phyloP scores from a whole-genome alignment of 1,140 invertebrate species.

The Zaprionus kolodkinae region DNA sequence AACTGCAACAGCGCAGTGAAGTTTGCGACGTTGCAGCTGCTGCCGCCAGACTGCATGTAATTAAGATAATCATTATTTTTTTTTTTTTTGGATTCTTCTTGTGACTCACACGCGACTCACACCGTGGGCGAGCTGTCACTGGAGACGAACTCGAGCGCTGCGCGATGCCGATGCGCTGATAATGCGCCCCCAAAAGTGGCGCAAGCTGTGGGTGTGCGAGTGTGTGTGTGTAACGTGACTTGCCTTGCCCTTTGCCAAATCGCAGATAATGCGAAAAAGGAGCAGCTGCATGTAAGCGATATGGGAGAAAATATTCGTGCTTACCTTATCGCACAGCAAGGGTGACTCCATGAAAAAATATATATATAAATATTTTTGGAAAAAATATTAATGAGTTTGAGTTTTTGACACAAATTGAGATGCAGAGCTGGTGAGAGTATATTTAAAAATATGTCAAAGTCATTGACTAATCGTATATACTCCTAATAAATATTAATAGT shows the following conservation, averaged over 20 bases:
- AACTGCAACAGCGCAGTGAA: neutral
- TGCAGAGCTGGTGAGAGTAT: neutral
- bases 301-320: constrained; percentile 18
- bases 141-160: constrained; percentile 52
- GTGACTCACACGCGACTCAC: constrained; percentile 38
- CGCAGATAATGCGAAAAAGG: constrained; percentile 8
- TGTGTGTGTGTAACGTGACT: constrained; percentile 14
- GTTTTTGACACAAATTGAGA: constrained; percentile 3
- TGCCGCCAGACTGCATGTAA: constrained; percentile 60
- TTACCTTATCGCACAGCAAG: constrained; percentile 10
- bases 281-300: constrained; percentile 61
- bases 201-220: constrained; percentile 25
- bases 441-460: neutral
- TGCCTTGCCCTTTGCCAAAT: constrained; percentile 66
- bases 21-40: neutral
- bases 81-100: constrained; percentile 57
- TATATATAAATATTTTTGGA: neutral
- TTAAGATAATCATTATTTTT: constrained; percentile 76
- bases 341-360: constrained; percentile 2
- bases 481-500: neutral
- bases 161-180: constrained; percentile 13
- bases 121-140: constrained; percentile 63
- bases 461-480: neutral
- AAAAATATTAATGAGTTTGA: constrained; percentile 20
- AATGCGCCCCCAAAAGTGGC: neutral